Evolutionary conservation across 2,113 vertebrate species (phyloP), one percentile per base, ranked within the genome.

Genomic region (Cinclus mexicanus): DNA sequence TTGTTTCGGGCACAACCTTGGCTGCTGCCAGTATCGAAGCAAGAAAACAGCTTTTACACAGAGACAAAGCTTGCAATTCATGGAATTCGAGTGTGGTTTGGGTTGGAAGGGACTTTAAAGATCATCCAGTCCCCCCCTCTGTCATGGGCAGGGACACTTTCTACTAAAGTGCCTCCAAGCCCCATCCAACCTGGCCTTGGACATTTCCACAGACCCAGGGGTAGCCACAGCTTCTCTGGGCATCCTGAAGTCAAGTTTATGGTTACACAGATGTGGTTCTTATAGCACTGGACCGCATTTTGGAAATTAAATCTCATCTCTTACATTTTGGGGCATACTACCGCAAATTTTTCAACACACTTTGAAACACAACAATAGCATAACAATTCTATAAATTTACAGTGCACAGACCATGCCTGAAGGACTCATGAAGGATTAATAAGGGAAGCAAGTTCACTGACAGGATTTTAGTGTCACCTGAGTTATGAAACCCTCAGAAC

Each of bases 301-400:
- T 10, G 28, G 46, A 69, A 94, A 85, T n/a, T 6, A 60, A 55
- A 85, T 14, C 41, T 75, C 65, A 11, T 25, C 41, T 41, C 46
- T 85, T 12, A 13, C 13, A n/a, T 41, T 10, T 22, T 14, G 53
- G 9, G 8, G 18, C 14, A 47, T 20, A 47, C 13, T 18, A 59
- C 0, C 0, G 70, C 10, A 35, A 23, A 31, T 53, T 68, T 85
- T 75, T 12, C 31, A 64, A 89, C 3, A 33, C 0, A 0, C 22
- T 89, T 28, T n/a, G 41, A 59, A 91, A 56, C 7, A 7, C 7
- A 31, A 29, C 25, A 33, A 2, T 9, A 24, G 22, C 17, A 53
- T 83, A 82, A 68, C 25, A 52, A 50, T 2, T 5, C 20, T 10
- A 44, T 12, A 50, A 68, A 37, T n/a, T 6, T 31, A 8, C 0